Evolutionary conservation across 2,113 vertebrate species (phyloP).

Genomic region (Leucopternis melanops): DNA sequence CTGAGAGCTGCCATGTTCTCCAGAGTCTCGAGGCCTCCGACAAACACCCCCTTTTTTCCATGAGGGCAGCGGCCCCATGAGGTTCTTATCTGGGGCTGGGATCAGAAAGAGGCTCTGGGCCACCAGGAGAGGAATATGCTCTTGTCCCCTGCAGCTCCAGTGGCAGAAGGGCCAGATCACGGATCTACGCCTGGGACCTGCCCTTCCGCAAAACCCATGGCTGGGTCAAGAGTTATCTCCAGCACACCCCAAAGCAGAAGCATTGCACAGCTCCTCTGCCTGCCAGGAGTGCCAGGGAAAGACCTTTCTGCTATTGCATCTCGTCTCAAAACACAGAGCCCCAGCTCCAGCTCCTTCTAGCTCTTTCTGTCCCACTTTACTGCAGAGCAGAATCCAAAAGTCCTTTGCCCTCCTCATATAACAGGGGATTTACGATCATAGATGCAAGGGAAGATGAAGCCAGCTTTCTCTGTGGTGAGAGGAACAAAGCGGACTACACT

Average conservation of each 20-base stretch:
- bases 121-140: not conserved
- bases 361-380: not conserved
- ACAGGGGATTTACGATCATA: not conserved
- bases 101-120: not conserved
- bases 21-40: not conserved
- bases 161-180: not conserved
- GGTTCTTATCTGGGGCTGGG: not conserved
- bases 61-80: fast-evolving
- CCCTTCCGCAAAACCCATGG: not conserved
- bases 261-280: not conserved
- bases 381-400: not conserved
- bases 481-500: not conserved
- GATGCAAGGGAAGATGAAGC: not conserved
- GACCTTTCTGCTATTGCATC: not conserved
- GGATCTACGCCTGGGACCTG: not conserved
- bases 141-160: not conserved
- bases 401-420: not conserved
- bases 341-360: not conserved
- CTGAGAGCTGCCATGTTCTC: not conserved
- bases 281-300: not conserved
- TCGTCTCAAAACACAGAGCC: not conserved
- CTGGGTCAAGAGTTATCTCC: not conserved
- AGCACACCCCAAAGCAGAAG: not conserved
- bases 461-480: not conserved
- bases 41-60: not conserved